A percentile compares a stretch with the other conserved stretches of the same genome.
Evolutionary conservation across 2,113 vertebrate genomes (phyloP).

Genomic region (Callocephalon fimbriatum): DNA sequence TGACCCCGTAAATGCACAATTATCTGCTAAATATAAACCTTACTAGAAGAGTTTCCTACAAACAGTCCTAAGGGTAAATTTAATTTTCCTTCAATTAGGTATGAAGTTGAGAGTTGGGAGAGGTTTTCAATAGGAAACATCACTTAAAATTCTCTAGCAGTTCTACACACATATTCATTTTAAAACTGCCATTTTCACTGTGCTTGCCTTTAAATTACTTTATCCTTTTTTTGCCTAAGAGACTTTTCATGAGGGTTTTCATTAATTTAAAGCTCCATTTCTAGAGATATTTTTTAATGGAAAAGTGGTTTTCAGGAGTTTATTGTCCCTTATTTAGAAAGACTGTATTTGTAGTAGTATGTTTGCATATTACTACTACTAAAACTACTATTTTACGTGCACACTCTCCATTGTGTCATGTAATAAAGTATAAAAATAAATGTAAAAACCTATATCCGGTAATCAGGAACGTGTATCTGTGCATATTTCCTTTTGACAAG

Average conservation of each 20-base stretch:
- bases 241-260: not conserved
- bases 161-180: not conserved
- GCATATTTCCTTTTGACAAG: not conserved
- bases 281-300: not conserved
- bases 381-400: not conserved
- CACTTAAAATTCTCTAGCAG: not conserved
- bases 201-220: not conserved
- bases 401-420: rapidly evolving
- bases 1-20: slow-evolving; percentile 2
- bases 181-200: not conserved
- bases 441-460: not conserved
- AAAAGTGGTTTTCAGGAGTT: not conserved
- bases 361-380: not conserved
- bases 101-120: not conserved
- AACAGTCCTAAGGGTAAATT: slow-evolving; percentile 39
- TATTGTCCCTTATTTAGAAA: not conserved
- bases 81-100: slow-evolving; percentile 46
- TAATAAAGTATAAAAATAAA: not conserved
- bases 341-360: not conserved
- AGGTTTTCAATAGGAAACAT: not conserved
- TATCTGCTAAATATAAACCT: slow-evolving; percentile 53
- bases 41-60: slow-evolving; percentile 32
- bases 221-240: not conserved
- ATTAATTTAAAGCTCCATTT: not conserved
- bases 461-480: not conserved